phyloP scores from a whole-genome alignment of 2,113 vertebrate genomes.

The Platycercus adscitus region DNA sequence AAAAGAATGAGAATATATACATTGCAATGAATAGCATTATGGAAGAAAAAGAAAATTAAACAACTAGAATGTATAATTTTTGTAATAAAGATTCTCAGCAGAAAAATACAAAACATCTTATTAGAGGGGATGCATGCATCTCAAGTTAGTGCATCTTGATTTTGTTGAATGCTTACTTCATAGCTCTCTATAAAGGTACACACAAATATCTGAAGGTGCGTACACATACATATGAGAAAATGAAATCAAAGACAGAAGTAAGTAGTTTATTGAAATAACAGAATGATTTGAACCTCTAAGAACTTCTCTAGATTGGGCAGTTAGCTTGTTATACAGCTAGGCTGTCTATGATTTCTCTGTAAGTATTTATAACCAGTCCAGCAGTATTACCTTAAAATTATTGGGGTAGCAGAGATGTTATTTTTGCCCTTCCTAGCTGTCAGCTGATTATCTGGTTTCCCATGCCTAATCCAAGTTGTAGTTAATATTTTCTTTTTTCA shows the following conservation, averaged over 20 bases:
- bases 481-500: background rate
- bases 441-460: background rate
- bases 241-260: background rate
- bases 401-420: background rate
- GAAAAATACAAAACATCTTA: background rate
- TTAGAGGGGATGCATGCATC: background rate
- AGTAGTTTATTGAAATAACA: background rate
- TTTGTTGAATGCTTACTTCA: background rate
- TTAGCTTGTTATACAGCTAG: background rate
- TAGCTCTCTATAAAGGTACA: background rate
- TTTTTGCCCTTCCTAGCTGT: background rate
- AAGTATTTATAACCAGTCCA: background rate
- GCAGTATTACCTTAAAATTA: background rate
- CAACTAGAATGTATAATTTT: background rate
- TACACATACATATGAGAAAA: background rate
- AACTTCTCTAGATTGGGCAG: background rate
- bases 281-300: background rate
- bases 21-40: background rate
- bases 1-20: background rate
- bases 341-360: background rate
- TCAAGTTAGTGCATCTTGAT: background rate
- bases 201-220: fast-evolving
- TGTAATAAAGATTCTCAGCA: background rate
- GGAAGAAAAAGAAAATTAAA: background rate
- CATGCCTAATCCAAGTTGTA: background rate